phyloP scores from a whole-genome alignment of 2,113 vertebrate species.

The Leptodactylus fuscus region DNA sequence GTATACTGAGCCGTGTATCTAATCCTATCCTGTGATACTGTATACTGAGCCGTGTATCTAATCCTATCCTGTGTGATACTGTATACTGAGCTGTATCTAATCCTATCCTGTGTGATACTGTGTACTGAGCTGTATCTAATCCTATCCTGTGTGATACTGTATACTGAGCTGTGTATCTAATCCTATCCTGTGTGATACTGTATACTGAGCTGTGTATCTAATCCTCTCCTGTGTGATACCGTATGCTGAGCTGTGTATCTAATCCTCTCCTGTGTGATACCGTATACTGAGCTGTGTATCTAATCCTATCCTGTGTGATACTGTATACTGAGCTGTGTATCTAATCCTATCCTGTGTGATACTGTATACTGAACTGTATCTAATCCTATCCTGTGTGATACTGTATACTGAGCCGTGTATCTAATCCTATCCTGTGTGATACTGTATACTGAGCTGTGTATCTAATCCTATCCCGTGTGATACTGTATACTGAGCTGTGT shows the following conservation, averaged over 20 bases:
- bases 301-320: background rate
- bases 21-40: background rate
- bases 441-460: background rate
- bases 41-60: background rate
- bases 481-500: background rate
- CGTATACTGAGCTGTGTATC: background rate
- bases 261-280: background rate
- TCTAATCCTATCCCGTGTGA: background rate
- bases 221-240: background rate
- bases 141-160: background rate
- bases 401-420: background rate
- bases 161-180: background rate
- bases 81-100: background rate
- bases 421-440: background rate
- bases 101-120: background rate
- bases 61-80: no score
- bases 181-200: background rate
- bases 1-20: conserved; percentile 13
- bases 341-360: background rate
- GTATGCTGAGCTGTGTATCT: background rate
- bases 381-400: conserved; percentile 4
- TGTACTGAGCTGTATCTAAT: background rate
- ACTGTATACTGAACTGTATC: background rate
- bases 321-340: background rate
- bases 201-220: background rate